Conservation (phyloP, 2,113 vertebrate species). For the Apteryx mantelli region DNA sequence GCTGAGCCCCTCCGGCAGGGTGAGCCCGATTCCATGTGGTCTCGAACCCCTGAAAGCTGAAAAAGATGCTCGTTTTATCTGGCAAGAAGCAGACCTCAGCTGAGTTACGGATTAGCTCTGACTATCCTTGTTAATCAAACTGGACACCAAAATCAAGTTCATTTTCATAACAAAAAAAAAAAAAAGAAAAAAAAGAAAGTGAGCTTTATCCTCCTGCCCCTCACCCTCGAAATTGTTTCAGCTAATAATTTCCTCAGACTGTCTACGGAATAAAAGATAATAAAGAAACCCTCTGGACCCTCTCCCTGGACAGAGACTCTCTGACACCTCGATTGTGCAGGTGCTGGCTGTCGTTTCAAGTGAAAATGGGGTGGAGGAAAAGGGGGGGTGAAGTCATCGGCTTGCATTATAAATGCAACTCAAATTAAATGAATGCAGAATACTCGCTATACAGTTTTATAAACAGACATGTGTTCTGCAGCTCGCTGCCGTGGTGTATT, state of each 20-base stretch:
- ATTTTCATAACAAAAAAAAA: background rate
- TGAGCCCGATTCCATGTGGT: constrained; percentile 35
- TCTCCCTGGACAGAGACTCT: constrained; percentile 46
- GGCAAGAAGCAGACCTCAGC: constrained; percentile 53
- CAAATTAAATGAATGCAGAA: background rate
- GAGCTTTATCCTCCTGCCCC: constrained; percentile 44
- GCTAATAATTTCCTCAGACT: constrained; percentile 38
- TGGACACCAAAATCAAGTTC: constrained; percentile 47
- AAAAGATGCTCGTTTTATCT: constrained; percentile 56
- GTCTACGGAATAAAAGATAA: constrained; percentile 27
- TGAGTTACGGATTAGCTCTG: constrained; percentile 41
- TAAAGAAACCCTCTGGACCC: constrained; percentile 5
- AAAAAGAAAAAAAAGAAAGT: background rate
- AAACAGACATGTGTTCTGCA: constrained; percentile 28
- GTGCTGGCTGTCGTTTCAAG: constrained; percentile 27
- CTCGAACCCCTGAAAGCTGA: constrained; percentile 36
- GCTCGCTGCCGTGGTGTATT: background rate
- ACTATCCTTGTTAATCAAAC: constrained; percentile 39
- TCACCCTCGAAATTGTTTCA: background rate
- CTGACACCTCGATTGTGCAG: background rate
- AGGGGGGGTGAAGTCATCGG: background rate
- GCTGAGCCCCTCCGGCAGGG: constrained; percentile 15
- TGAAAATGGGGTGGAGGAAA: constrained; percentile 8
- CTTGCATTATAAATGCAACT: background rate
- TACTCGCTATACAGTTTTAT: background rate